A percentile compares a stretch with the other conserved stretches of the same genome.
Evolutionary conservation across 1,140 invertebrate species (phyloP).

Genomic region (Phymastichus coffea): DNA sequence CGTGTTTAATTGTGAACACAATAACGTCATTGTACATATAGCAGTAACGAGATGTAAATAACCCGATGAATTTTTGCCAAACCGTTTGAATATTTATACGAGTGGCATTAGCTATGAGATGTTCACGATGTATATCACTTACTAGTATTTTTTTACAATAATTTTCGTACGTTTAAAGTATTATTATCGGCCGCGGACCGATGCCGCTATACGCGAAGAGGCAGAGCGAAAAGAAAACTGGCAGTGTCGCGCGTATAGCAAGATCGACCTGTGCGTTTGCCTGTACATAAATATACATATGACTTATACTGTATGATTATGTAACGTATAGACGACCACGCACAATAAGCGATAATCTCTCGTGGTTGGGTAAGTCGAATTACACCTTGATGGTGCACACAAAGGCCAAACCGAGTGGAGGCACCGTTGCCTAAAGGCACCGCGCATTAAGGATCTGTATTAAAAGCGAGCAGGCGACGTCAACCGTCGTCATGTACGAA

Average conservation of each 20-base stretch:
- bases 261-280: background rate
- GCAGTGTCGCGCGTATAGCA: background rate
- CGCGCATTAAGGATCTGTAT: too few relatives aligned
- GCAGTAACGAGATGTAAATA: too few relatives aligned
- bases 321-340: too few relatives aligned
- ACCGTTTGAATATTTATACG: too few relatives aligned
- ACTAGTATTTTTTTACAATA: constrained; percentile 15
- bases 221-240: background rate
- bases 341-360: background rate
- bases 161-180: background rate
- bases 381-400: constrained; percentile 9
- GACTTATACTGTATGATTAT: too few relatives aligned
- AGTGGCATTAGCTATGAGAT: too few relatives aligned
- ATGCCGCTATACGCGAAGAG: background rate
- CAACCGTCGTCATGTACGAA: constrained; percentile 18
- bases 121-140: too few relatives aligned
- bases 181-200: constrained; percentile 1
- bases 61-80: too few relatives aligned
- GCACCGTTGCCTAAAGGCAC: background rate
- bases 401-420: background rate
- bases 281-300: too few relatives aligned
- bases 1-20: too few relatives aligned
- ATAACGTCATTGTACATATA: too few relatives aligned
- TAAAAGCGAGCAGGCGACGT: background rate
- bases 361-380: background rate